Evolutionary conservation across 2,888 invertebrate species (phyloP).

Genomic region (Cephus rjabovi): DNA sequence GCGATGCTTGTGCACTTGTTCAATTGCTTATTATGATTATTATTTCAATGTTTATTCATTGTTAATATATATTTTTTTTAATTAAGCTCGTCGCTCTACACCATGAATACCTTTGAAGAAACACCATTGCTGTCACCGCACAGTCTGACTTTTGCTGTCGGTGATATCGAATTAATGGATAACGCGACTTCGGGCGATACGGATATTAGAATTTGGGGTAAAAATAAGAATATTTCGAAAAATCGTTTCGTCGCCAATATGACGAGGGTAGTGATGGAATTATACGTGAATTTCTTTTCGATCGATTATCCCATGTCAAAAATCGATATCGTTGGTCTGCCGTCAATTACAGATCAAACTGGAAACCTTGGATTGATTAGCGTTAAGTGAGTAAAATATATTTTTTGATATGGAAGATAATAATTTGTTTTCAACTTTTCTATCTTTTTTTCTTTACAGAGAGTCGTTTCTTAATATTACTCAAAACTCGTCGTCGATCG

Average conservation of each 20-base stretch:
- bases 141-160: slow-evolving; percentile 67
- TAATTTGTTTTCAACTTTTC: neutral
- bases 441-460: slow-evolving; percentile 33
- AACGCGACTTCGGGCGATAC: neutral
- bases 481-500: slow-evolving; percentile 37
- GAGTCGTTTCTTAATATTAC: slow-evolving; percentile 44
- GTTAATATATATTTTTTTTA: neutral
- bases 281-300: neutral
- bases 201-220: neutral
- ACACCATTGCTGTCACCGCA: slow-evolving; percentile 70
- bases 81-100: neutral
- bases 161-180: slow-evolving; percentile 39
- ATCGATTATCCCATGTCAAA: slow-evolving; percentile 43
- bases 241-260: neutral
- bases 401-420: neutral
- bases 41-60: neutral
- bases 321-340: slow-evolving; percentile 47
- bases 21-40: slow-evolving; percentile 3
- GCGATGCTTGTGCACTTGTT: neutral
- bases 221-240: neutral
- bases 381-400: slow-evolving; percentile 38
- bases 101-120: slow-evolving; percentile 38
- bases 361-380: slow-evolving; percentile 49
- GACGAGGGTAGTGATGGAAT: neutral
- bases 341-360: slow-evolving; percentile 34